Percentiles rank a stretch among this genome's conserved stretches.
These are phyloP conservation scores for Drosophila merina DNA, from an alignment of 2,888 invertebrate species.

Conservation along the genomic window DNA sequence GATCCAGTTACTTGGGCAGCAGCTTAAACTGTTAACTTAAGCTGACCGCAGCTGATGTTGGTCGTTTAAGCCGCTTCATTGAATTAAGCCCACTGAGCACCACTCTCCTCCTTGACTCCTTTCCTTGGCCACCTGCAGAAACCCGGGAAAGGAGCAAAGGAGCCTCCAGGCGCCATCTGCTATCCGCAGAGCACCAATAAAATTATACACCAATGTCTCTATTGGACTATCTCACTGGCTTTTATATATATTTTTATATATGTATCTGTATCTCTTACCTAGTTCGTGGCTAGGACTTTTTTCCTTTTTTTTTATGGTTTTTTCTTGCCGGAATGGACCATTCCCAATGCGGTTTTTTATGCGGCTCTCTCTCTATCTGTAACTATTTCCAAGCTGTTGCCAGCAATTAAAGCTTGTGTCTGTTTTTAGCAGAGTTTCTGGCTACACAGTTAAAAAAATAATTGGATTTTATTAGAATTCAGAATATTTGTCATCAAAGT, in stretches of 20 bases:
- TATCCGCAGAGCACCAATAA: constrained; percentile 72
- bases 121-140: constrained; percentile 25
- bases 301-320: constrained; percentile 5
- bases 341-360: constrained; percentile 54
- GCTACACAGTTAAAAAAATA: no score
- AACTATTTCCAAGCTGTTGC: constrained; percentile 74
- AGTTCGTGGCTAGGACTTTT: constrained; percentile 1
- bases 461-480: no score
- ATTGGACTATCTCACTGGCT: constrained; percentile 52
- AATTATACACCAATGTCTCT: constrained; percentile 70
- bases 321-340: constrained; percentile 14
- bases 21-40: constrained; percentile 43
- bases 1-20: constrained; percentile 34
- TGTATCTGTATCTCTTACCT: constrained; percentile 13
- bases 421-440: constrained; percentile 35
- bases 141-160: constrained; percentile 3
- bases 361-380: constrained; percentile 30
- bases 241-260: constrained; percentile 7
- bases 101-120: not conserved
- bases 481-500: no score
- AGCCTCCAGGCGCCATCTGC: constrained; percentile 53
- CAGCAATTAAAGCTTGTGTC: constrained; percentile 74
- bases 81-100: constrained; percentile 66
- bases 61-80: constrained; percentile 54
- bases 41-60: constrained; percentile 39